phyloP scores from a whole-genome alignment of 64 coral and sea anemone genomes.

The Stichodactyla helianthus region DNA sequence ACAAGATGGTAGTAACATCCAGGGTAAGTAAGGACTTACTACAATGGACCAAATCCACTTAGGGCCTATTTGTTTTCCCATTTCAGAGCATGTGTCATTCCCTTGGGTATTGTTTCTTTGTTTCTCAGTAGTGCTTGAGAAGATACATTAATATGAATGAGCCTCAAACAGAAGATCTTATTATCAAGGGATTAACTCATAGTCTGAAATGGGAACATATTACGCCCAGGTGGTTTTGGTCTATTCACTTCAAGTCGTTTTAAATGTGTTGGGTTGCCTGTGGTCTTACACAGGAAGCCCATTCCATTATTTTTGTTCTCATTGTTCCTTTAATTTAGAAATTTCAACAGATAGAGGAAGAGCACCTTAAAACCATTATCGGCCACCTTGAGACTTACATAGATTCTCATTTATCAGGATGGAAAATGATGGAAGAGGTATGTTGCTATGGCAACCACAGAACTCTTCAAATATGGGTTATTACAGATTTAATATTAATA shows the following conservation, averaged over 20 bases:
- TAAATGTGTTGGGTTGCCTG: not conserved
- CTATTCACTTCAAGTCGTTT: too few relatives aligned
- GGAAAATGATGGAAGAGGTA: slow-evolving; percentile 70
- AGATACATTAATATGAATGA: too few relatives aligned
- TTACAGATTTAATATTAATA: too few relatives aligned
- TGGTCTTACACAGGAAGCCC: not conserved
- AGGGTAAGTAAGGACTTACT: slow-evolving; percentile 33
- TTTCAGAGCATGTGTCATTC: too few relatives aligned
- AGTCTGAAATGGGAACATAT: too few relatives aligned
- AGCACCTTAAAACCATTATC: slow-evolving; percentile 78
- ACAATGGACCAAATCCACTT: too few relatives aligned
- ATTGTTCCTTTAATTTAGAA: slow-evolving; percentile 46
- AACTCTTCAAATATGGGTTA: not conserved
- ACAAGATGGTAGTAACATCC: slow-evolving; percentile 84
- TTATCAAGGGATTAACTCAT: too few relatives aligned
- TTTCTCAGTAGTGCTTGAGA: too few relatives aligned
- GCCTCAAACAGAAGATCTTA: too few relatives aligned
- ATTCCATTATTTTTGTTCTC: not conserved
- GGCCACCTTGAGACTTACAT: slow-evolving; percentile 72
- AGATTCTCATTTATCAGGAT: slow-evolving; percentile 68
- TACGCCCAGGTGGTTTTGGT: too few relatives aligned
- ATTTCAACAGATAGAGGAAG: slow-evolving; percentile 91
- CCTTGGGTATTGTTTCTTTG: too few relatives aligned
- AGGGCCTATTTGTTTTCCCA: too few relatives aligned
- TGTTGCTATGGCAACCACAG: not conserved